phyloP scores from a whole-genome alignment of 2,888 invertebrate species.

The Drosophila melanosoma region DNA sequence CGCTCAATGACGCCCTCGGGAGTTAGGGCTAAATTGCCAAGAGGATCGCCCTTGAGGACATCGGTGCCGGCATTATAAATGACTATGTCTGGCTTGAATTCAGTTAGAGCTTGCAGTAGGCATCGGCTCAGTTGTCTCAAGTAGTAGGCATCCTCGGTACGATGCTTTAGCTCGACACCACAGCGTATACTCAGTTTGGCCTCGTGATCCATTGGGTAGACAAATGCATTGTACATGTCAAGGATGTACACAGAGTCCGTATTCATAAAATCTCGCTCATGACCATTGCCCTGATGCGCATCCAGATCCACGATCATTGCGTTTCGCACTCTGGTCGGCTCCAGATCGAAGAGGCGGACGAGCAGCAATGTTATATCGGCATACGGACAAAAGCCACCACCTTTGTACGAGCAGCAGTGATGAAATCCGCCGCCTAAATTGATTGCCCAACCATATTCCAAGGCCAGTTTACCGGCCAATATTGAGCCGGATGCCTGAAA shows the following conservation, averaged over 20 bases:
- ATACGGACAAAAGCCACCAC: constrained; percentile 96
- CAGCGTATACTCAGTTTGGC: constrained; percentile 91
- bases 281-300: constrained; percentile 97
- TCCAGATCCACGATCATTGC: constrained; percentile 96
- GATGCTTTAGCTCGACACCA: constrained; percentile 88
- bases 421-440: constrained; percentile 96
- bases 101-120: constrained; percentile 88
- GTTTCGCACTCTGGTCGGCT: constrained; percentile 86
- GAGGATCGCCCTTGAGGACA: constrained; percentile 90
- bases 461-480: constrained; percentile 92
- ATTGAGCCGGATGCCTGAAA: constrained; percentile 93
- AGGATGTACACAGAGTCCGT: constrained; percentile 92
- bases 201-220: constrained; percentile 91
- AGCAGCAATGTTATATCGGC: constrained; percentile 94
- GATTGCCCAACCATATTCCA: constrained; percentile 94
- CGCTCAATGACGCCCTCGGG: constrained; percentile 92
- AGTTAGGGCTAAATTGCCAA: constrained; percentile 90
- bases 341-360: constrained; percentile 87
- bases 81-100: constrained; percentile 92
- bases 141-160: constrained; percentile 89
- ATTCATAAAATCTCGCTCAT: constrained; percentile 91
- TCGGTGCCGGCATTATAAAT: constrained; percentile 98
- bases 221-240: constrained; percentile 93
- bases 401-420: constrained; percentile 91
- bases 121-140: constrained; percentile 89